Evolutionary conservation across 2,888 invertebrate species (phyloP), one percentile per base, ranked within the genome.

Genomic region (Heliconius aoede): DNA sequence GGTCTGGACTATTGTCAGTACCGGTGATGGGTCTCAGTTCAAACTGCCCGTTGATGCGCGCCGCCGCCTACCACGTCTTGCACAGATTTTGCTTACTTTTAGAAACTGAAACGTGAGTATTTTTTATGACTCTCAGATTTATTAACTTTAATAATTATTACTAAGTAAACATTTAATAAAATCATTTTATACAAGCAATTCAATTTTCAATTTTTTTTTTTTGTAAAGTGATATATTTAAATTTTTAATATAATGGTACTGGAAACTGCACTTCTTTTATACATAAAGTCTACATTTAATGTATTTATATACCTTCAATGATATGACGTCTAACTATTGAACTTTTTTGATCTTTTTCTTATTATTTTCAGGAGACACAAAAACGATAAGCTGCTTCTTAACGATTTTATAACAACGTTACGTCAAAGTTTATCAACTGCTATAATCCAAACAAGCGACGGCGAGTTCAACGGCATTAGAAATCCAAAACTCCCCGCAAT

Each of bases 41-140:
- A 73, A 91, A 95, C 77, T 96, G 97, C 82, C 90, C 95, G 36
- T 88, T 95, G 73, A 95, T 97, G 89, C 95, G 98, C 61, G 95
- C 96, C 78, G 96, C 96, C 0, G 97, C 98, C 0, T 97, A 96
- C 83, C 96, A 96, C 82, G 96, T 97, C 3, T 94, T 98, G 79
- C 95, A 96, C 67, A 95, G 97, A 80, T 97, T 97, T 90, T 96
- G 96, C 82, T 90, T 95, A 82, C 97, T 98, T 81, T 90, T 98
- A 77, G 97, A 97, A 86, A 96, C 95, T 71, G 95, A 95, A 81
- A 96, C 95, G 96, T 96, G 82, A 91, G 93, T 91, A 68, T 68
- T 68, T 51, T 77, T 74, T 72, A 64, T 64, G 61, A 67, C 1
- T 46, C 18, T 21, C 46, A 7, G 18, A 46, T 46, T 46, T 46